Percentiles rank a stretch among this genome's conserved stretches.
Evolutionary conservation across 2,888 invertebrate genomes (phyloP).

Genomic region (Drosophila stalkeri): DNA sequence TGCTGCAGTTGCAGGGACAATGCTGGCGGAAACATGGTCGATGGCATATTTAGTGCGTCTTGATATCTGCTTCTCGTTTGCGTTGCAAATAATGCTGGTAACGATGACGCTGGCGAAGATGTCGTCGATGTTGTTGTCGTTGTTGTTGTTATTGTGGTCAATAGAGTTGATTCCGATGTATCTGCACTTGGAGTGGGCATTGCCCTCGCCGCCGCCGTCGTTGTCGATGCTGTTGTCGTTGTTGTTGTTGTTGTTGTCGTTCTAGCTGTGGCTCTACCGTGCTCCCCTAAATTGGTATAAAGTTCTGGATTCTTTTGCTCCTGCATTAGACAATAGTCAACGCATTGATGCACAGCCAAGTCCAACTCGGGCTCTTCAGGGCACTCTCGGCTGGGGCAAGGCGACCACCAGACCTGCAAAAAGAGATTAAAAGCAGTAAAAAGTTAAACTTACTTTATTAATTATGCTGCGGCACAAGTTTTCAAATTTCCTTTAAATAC

Average conservation of each 20-base stretch:
- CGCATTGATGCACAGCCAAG: slow-evolving; percentile 90
- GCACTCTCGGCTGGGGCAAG: slow-evolving; percentile 92
- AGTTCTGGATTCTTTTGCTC: slow-evolving; percentile 82
- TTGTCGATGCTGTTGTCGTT: slow-evolving; percentile 6
- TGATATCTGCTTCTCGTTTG: slow-evolving; percentile 81
- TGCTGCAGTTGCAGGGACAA: slow-evolving; percentile 57
- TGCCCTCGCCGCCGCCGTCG: slow-evolving; percentile 64
- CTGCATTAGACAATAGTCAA: slow-evolving; percentile 89
- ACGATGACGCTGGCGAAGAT: slow-evolving; percentile 75
- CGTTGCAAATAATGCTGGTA: slow-evolving; percentile 71
- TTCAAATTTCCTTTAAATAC: slow-evolving; percentile 7
- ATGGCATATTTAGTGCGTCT: slow-evolving; percentile 84
- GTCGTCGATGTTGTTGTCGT: slow-evolving; percentile 67
- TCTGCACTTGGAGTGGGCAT: slow-evolving; percentile 48
- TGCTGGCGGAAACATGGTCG: slow-evolving; percentile 83
- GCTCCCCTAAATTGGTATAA: slow-evolving; percentile 67
- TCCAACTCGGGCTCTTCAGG: slow-evolving; percentile 91
- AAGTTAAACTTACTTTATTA: slow-evolving; percentile 11
- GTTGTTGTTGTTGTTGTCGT: slow-evolving; percentile 62
- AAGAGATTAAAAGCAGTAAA: neutral
- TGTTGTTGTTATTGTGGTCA: slow-evolving; percentile 65
- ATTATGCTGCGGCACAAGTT: slow-evolving; percentile 10
- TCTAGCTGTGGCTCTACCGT: slow-evolving; percentile 52
- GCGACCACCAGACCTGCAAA: slow-evolving; percentile 92
- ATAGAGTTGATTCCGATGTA: slow-evolving; percentile 53